These are phyloP conservation scores for Platygyra sinensis DNA, from an alignment of 64 coral and sea anemone genomes.

Conservation along the genomic window DNA sequence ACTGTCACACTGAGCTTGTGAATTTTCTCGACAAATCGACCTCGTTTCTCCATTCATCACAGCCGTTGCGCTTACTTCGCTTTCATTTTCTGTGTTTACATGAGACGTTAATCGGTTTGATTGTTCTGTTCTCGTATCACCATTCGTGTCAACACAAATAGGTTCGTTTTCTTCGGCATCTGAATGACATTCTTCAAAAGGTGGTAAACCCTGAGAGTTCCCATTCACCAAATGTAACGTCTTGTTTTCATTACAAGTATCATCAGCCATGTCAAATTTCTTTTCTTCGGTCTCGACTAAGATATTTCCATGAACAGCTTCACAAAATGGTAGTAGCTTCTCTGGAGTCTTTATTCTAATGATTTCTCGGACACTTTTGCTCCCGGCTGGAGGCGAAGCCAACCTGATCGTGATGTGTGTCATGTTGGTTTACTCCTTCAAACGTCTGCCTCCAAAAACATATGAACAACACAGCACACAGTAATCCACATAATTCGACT, in stretches of 20 bases:
- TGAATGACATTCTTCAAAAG: neutral
- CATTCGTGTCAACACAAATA: neutral
- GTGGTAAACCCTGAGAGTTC: neutral
- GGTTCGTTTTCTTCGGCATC: neutral
- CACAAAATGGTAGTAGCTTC: constrained; percentile 28
- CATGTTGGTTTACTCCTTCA: constrained; percentile 17
- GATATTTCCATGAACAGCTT: neutral
- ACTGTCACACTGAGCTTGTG: constrained; percentile 11
- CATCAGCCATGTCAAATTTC: neutral
- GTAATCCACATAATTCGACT: neutral
- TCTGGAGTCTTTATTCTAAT: constrained; percentile 69
- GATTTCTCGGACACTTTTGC: constrained; percentile 34
- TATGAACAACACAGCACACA: neutral
- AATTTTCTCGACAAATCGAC: neutral
- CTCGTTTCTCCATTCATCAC: neutral
- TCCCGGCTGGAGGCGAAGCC: constrained; percentile 23
- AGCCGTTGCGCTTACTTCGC: neutral
- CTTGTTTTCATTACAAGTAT: neutral
- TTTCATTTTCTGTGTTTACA: constrained; percentile 8
- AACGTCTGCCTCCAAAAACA: neutral
- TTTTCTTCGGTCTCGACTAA: neutral
- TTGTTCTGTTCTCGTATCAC: neutral
- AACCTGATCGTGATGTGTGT: constrained; percentile 57
- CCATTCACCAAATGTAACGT: neutral
- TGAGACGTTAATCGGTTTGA: neutral